Conservation (phyloP, 2,113 vertebrate species). For the Psettodes erumei region DNA sequence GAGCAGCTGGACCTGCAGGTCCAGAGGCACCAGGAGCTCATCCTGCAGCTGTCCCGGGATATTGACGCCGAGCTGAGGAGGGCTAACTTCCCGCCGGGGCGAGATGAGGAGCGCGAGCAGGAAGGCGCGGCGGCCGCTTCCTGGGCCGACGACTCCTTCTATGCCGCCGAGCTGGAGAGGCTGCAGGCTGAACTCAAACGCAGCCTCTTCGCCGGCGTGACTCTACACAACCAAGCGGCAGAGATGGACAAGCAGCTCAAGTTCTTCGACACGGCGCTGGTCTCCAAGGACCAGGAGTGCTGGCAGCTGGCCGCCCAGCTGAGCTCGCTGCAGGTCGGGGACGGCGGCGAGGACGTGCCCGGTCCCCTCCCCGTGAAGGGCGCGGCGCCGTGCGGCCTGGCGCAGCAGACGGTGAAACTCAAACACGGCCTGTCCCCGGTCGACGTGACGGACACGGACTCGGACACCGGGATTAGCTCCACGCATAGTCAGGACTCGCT, state of each 20-base stretch:
- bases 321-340: slow-evolving; percentile 79
- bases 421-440: slow-evolving; percentile 80
- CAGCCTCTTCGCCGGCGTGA: slow-evolving; percentile 88
- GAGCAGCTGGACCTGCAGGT: slow-evolving; percentile 87
- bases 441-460: slow-evolving; percentile 94
- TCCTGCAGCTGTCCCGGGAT: slow-evolving; percentile 87
- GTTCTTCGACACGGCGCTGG: slow-evolving; percentile 82
- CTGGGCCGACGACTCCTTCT: slow-evolving; percentile 59
- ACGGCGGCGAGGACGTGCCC: slow-evolving; percentile 47
- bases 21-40: slow-evolving; percentile 85
- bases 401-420: slow-evolving; percentile 70
- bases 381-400: slow-evolving; percentile 64
- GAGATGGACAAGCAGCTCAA: slow-evolving; percentile 90
- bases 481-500: slow-evolving; percentile 97
- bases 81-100: background rate
- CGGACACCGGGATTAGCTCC: slow-evolving; percentile 98
- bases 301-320: slow-evolving; percentile 89
- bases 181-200: slow-evolving; percentile 86
- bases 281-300: slow-evolving; percentile 90
- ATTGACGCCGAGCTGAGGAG: slow-evolving; percentile 88
- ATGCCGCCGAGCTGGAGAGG: slow-evolving; percentile 79
- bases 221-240: slow-evolving; percentile 85
- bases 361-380: slow-evolving; percentile 59
- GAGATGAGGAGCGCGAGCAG: slow-evolving; percentile 33
- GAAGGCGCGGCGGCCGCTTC: slow-evolving; percentile 55